Evolutionary conservation across 2,113 vertebrate species (phyloP), one percentile per base, ranked within the genome.

Genomic region (Natator depressus): DNA sequence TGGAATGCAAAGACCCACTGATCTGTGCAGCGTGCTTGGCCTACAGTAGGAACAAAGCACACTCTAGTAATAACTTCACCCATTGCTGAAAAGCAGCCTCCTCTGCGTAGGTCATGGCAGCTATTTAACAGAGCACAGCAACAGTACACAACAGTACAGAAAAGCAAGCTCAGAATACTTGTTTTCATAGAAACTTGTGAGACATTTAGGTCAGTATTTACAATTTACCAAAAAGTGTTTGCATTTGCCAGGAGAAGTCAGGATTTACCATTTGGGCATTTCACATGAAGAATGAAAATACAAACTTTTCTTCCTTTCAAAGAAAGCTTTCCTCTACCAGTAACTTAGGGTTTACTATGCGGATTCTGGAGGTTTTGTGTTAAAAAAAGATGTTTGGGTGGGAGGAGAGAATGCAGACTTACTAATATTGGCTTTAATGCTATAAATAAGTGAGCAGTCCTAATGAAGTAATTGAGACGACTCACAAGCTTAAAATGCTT

Each of bases 401-500:
- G 31, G 17, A 85, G 83, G 80, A 53, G 51, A 95, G 76, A 93
- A 89, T 16, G 59, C 80, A 93, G 84, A 84, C 83, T 93, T 91
- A 91, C 76, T 82, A 91, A 51, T 9, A 59, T 17, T 0, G 0
- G 55, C 49, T 87, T 65, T 54, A 94, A 95, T 69, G 89, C 82
- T n/a, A 80, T 76, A 94, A 91, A 84, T 69, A 96, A 94, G 89
- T 89, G 89, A 93, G 75, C 51, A 90, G 27, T 69, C 91, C 82
- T 91, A 88, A 90, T 0, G 1, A 91, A 49, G 59, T 24, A 78
- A 93, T 55, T 16, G 82, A 89, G 59, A 84, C 89, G 95, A 89
- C 0, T 0, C 59, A 91, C 31, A 90, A 90, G 76, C 96, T 55
- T 85, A n/a, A 95, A 93, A 69, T 91, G 55, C 59, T 80, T 94